phyloP scores from a whole-genome alignment of 2,113 vertebrate genomes.

The Nanorana parkeri region DNA sequence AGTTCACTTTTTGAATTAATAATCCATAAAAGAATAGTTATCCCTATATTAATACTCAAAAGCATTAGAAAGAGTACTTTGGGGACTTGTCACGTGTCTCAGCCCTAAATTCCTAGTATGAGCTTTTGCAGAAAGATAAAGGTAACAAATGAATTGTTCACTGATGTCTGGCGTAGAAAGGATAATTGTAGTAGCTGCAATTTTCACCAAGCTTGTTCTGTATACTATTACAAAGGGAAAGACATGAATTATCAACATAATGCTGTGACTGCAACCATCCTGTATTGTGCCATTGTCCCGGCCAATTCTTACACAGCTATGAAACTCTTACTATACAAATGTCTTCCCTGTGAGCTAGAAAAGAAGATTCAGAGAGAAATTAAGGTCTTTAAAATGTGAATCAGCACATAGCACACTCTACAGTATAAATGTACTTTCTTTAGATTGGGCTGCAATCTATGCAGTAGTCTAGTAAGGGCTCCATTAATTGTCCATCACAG shows the following conservation, averaged over 20 bases:
- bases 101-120: conserved; percentile 46
- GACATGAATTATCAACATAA: conserved; percentile 42
- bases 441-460: too few species aligned
- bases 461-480: too few species aligned
- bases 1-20: conserved; percentile 58
- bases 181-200: conserved; percentile 43
- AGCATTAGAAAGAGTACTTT: conserved; percentile 43
- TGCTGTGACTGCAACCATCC: conserved; percentile 5
- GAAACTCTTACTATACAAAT: not conserved
- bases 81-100: conserved; percentile 35
- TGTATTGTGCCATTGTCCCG: not conserved
- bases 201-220: conserved; percentile 11
- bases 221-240: conserved; percentile 41
- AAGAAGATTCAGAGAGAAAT: not conserved
- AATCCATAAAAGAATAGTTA: conserved; percentile 57
- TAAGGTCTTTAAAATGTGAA: not conserved
- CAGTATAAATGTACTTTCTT: too few species aligned
- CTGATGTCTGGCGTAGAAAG: conserved; percentile 23
- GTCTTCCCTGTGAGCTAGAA: not conserved
- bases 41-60: conserved; percentile 47
- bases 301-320: not conserved
- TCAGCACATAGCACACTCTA: not conserved
- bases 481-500: too few species aligned
- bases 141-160: conserved; percentile 39
- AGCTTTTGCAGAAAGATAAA: conserved; percentile 42